phyloP scores from a whole-genome alignment of 2,888 invertebrate genomes.

The Orchesellides sinensis region DNA sequence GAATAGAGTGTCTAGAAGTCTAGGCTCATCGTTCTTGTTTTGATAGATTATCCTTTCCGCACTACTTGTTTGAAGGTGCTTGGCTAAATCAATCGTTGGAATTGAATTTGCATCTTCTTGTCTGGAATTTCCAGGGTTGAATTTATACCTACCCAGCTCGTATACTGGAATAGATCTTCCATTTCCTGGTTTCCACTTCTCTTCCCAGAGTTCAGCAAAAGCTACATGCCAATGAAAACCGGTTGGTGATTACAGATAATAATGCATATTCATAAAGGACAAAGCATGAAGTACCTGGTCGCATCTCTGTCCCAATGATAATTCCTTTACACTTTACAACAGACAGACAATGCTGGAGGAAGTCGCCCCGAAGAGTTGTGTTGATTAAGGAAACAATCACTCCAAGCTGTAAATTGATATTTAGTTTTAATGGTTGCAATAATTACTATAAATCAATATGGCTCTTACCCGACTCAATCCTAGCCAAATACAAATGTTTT shows the following conservation, averaged over 20 bases:
- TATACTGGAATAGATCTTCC: conserved; percentile 29
- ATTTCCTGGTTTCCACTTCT: conserved; percentile 12
- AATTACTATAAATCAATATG: not conserved
- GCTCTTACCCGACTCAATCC: conserved; percentile 47
- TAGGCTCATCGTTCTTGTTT: conserved; percentile 13
- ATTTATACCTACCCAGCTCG: not conserved
- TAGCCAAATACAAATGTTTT: conserved; percentile 40
- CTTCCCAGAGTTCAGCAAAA: conserved; percentile 29
- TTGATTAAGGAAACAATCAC: conserved; percentile 94
- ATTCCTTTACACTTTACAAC: conserved; percentile 90
- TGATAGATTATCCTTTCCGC: conserved; percentile 20
- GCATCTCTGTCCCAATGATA: conserved; percentile 86
- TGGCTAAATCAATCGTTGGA: conserved; percentile 29
- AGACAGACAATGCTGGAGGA: conserved; percentile 91
- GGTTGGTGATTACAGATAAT: not conserved
- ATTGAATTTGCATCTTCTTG: no score
- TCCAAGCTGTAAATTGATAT: conserved; percentile 78
- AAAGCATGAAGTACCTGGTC: conserved; percentile 65
- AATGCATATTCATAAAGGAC: not conserved
- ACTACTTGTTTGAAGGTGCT: conserved; percentile 19
- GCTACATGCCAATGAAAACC: not conserved
- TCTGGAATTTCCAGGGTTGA: no score
- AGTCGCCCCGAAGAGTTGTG: conserved; percentile 89
- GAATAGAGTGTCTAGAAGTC: conserved; percentile 35
- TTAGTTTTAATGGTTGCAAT: not conserved